Evolutionary conservation across 2,113 vertebrate species (phyloP).

Genomic region (Aleadryas rufinucha): DNA sequence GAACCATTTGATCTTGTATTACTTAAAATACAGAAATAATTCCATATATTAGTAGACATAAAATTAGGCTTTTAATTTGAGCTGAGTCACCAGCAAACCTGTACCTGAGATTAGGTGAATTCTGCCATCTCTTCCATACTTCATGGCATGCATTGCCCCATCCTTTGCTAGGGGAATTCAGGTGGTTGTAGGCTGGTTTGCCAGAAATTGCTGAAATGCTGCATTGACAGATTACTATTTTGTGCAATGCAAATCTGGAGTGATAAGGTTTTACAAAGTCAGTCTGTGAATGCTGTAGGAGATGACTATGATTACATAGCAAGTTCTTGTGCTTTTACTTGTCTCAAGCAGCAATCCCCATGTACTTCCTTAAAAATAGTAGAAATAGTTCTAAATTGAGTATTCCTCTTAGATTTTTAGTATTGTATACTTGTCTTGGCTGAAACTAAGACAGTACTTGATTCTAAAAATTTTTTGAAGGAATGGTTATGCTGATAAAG

Average conservation of each 20-base stretch:
- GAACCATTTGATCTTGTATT: background rate
- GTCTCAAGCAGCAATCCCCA: background rate
- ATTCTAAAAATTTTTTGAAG: background rate
- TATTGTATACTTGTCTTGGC: background rate
- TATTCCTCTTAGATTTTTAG: background rate
- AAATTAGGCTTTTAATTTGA: background rate
- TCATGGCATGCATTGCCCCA: fast-evolving
- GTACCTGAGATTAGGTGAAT: background rate
- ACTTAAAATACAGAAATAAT: background rate
- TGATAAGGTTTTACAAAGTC: background rate
- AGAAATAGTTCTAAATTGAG: fast-evolving
- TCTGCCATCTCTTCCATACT: background rate
- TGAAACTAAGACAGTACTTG: background rate
- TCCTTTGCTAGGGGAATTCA: background rate
- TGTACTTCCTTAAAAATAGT: background rate
- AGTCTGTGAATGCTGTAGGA: background rate
- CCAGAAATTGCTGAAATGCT: background rate
- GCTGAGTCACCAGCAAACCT: background rate
- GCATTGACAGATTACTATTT: background rate
- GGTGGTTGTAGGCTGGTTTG: background rate
- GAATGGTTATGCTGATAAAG: background rate
- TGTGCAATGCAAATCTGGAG: background rate
- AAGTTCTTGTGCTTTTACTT: background rate
- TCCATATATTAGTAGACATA: background rate
- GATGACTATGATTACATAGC: background rate